Conservation (phyloP, 2,113 vertebrate species). For the Delphinapterus leucas region DNA sequence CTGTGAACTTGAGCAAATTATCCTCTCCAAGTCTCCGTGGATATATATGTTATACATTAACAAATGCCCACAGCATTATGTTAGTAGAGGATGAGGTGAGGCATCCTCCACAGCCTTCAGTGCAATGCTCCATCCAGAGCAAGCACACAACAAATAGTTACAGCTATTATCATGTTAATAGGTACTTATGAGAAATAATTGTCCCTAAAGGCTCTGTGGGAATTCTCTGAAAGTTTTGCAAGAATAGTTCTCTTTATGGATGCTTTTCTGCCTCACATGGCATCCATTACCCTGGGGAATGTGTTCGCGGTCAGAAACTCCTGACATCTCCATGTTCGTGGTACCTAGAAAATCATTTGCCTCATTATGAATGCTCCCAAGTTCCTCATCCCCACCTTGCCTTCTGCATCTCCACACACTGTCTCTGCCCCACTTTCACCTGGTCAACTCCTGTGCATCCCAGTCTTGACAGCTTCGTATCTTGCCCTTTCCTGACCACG, state of each 20-base stretch:
- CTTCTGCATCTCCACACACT: background rate
- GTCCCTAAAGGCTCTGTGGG: background rate
- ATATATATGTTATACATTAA: background rate
- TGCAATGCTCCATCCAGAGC: background rate
- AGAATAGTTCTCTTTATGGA: background rate
- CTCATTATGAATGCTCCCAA: background rate
- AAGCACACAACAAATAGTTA: background rate
- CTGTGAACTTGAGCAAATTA: background rate
- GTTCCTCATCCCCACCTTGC: no score
- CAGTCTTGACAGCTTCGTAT: background rate
- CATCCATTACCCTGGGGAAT: background rate
- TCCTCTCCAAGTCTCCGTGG: background rate
- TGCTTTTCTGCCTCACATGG: background rate
- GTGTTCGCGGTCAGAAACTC: background rate
- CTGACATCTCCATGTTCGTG: background rate
- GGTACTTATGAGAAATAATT: background rate
- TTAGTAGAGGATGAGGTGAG: background rate
- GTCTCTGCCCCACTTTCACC: background rate
- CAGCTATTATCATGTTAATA: background rate
- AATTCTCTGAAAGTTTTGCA: background rate
- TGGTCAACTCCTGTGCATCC: background rate
- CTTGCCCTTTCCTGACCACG: background rate
- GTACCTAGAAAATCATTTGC: background rate
- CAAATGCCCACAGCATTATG: no score
- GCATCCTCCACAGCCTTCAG: background rate